These are phyloP conservation scores for Microtus pennsylvanicus DNA, from an alignment of 2,113 vertebrate genomes.

Conservation along the genomic window DNA sequence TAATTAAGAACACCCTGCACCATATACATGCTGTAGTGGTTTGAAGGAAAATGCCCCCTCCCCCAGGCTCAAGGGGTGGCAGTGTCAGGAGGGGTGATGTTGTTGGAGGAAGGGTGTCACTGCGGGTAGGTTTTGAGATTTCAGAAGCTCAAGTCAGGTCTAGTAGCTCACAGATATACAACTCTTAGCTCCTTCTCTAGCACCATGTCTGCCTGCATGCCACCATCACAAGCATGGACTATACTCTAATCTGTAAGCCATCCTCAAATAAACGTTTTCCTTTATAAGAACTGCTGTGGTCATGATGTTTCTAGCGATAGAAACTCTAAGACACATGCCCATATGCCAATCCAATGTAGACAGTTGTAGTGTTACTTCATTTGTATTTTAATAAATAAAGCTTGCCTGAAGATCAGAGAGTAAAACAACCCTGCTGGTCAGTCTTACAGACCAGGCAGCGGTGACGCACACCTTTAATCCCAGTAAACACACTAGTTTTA, in stretches of 20 bases:
- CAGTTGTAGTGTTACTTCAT: too few relatives aligned
- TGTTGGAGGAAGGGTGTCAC: neutral
- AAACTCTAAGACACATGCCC: neutral
- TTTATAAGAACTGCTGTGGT: neutral
- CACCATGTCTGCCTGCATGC: neutral
- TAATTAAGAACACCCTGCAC: neutral
- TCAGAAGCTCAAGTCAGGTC: neutral
- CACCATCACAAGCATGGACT: neutral
- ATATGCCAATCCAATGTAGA: neutral
- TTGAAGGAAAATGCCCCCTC: neutral
- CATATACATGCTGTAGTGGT: neutral
- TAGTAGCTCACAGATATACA: neutral
- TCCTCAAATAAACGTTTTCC: neutral
- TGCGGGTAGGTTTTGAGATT: neutral
- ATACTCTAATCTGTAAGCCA: neutral
- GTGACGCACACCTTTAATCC: too few relatives aligned
- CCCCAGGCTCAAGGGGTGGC: neutral
- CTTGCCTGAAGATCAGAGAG: too few relatives aligned
- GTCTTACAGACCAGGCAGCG: too few relatives aligned
- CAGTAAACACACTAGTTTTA: too few relatives aligned
- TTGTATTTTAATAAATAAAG: too few relatives aligned
- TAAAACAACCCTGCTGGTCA: too few relatives aligned
- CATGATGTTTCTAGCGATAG: neutral
- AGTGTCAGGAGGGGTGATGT: neutral
- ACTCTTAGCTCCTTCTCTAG: neutral